A percentile compares a stretch with the other conserved stretches of the same genome.
Evolutionary conservation across 2,888 invertebrate species (phyloP).

Genomic region (Argyresthia albistria): DNA sequence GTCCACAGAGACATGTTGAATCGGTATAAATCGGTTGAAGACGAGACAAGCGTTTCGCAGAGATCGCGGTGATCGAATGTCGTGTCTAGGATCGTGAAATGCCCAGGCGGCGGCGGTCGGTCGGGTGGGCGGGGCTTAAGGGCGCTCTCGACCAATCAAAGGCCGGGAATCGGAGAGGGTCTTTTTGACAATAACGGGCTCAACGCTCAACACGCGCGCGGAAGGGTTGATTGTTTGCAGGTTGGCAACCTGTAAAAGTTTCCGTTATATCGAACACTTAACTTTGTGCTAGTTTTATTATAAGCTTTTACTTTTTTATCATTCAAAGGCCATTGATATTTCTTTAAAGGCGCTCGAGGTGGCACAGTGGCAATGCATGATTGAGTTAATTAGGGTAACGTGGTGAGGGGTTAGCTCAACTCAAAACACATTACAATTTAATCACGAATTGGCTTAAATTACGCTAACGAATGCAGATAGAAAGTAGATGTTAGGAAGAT

Average conservation of each 20-base stretch:
- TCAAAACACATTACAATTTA: too few relatives aligned
- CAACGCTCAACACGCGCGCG: background rate
- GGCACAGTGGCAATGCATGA: too few relatives aligned
- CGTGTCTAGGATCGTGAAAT: background rate
- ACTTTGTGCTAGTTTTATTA: too few relatives aligned
- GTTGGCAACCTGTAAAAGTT: background rate
- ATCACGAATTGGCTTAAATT: too few relatives aligned
- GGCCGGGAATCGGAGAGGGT: background rate
- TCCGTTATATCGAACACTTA: background rate
- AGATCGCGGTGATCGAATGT: background rate
- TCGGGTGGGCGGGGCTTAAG: background rate
- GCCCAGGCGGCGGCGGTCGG: background rate
- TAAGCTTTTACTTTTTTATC: too few relatives aligned
- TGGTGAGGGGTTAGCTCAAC: too few relatives aligned
- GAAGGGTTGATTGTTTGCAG: background rate
- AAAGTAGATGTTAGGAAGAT: too few relatives aligned
- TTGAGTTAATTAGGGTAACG: too few relatives aligned
- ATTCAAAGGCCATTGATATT: too few relatives aligned
- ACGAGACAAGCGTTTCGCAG: background rate
- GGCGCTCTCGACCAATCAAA: background rate
- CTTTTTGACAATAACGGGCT: background rate
- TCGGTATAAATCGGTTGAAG: background rate
- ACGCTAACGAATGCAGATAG: too few relatives aligned
- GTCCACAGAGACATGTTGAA: slow-evolving; percentile 5
- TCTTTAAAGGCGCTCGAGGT: too few relatives aligned